These are phyloP conservation scores for Hesperophylax magnus DNA, from an alignment of 1,140 invertebrate species.

Conservation along the genomic window DNA sequence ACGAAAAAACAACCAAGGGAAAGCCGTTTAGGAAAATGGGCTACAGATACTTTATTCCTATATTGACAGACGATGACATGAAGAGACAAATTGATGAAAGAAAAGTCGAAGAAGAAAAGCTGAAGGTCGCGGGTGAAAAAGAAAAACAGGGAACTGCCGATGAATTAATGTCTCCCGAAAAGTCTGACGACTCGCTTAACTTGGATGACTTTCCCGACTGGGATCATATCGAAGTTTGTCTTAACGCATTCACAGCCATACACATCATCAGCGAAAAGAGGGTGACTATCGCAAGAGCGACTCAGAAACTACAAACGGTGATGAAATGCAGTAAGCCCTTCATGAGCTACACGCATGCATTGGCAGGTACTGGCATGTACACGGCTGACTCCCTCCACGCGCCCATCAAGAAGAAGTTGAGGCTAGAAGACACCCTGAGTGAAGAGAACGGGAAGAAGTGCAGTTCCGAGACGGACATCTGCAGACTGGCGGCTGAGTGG, in stretches of 20 bases:
- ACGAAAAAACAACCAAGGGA: constrained; percentile 60
- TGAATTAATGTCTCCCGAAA: not conserved
- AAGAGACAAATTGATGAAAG: constrained; percentile 43
- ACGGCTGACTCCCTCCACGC: not conserved
- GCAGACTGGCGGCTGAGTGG: constrained; percentile 50
- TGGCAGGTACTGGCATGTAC: not conserved
- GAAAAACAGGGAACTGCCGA: constrained; percentile 23
- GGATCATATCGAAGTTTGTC: constrained; percentile 55
- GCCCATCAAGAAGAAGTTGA: constrained; percentile 33
- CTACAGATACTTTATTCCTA: constrained; percentile 60
- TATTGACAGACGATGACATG: constrained; percentile 49
- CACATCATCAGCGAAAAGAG: constrained; percentile 56
- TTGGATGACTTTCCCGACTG: constrained; percentile 13
- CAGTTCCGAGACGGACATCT: constrained; percentile 27
- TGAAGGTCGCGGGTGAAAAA: not conserved
- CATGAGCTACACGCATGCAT: not conserved
- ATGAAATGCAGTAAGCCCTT: constrained; percentile 54
- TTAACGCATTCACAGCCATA: constrained; percentile 50
- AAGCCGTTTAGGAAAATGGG: constrained; percentile 59
- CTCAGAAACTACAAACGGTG: constrained; percentile 41
- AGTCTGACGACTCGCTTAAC: not conserved
- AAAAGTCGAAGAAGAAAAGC: constrained; percentile 4
- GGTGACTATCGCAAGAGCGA: constrained; percentile 52
- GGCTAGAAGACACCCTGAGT: constrained; percentile 4
- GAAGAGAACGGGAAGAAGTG: constrained; percentile 18